A percentile compares a stretch with the other conserved stretches of the same genome.
Conservation (phyloP, 2,888 invertebrate genomes). For the Schizotus pectinicornis region DNA sequence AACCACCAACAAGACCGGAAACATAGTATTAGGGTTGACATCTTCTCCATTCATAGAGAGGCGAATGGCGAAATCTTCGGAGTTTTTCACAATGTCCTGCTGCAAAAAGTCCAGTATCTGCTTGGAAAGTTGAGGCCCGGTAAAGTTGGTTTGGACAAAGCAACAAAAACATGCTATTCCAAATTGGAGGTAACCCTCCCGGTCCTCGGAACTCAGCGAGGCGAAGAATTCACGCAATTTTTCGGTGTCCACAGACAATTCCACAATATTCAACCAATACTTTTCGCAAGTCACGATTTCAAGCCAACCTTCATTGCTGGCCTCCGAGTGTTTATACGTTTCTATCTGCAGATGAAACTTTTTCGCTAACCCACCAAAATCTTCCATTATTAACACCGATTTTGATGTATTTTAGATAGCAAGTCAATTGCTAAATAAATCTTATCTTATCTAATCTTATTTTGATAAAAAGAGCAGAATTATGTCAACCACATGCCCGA, state of each 20-base stretch:
- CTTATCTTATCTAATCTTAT: no score
- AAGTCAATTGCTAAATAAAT: no score
- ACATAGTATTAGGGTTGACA: conserved; percentile 67
- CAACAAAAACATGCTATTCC: conserved; percentile 71
- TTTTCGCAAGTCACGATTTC: conserved; percentile 29
- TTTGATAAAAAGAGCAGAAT: no score
- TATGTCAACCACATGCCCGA: no score
- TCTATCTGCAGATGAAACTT: conserved; percentile 12
- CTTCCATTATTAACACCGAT: not conserved
- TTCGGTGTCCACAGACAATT: conserved; percentile 33
- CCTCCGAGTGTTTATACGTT: conserved; percentile 4
- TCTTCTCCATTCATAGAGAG: conserved; percentile 71
- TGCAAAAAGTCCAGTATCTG: conserved; percentile 58
- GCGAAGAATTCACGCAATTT: conserved; percentile 37
- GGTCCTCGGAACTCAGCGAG: conserved; percentile 50
- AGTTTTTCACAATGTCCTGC: conserved; percentile 57
- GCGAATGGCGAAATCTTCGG: conserved; percentile 58
- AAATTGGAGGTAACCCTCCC: conserved; percentile 59
- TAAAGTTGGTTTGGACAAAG: conserved; percentile 85
- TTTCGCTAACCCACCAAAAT: conserved; percentile 8
- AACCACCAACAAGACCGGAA: conserved; percentile 61
- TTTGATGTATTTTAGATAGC: no score
- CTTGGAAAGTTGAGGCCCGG: conserved; percentile 68
- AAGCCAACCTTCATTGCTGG: conserved; percentile 7
- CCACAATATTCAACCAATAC: conserved; percentile 36